Percentiles rank a stretch among this genome's conserved stretches.
phyloP scores from a whole-genome alignment of 37 sponge, comb jelly and placozoan genomes.

The Amphimedon queenslandica region DNA sequence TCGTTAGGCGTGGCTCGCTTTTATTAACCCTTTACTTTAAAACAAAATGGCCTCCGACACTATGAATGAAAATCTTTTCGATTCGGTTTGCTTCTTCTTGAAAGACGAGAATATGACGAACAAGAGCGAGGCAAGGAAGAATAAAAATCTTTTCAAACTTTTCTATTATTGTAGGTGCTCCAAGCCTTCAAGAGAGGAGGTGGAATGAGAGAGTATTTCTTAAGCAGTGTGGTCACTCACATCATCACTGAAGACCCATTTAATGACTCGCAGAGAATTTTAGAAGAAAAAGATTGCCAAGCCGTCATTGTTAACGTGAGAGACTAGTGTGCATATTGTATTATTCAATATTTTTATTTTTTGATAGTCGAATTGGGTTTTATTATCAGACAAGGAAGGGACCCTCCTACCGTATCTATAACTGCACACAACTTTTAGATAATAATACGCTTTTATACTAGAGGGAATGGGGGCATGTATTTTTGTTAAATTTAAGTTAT shows the following conservation, averaged over 20 bases:
- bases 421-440: not conserved
- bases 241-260: conserved; percentile 46
- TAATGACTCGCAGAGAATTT: conserved; percentile 2
- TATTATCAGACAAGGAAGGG: conserved; percentile 62
- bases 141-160: not conserved
- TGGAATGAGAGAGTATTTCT: conserved; percentile 67
- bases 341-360: no score
- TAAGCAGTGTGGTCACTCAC: conserved; percentile 72
- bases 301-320: not conserved
- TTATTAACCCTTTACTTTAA: no score
- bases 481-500: no score
- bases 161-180: conserved; percentile 50
- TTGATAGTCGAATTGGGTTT: conserved; percentile 62
- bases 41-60: not conserved
- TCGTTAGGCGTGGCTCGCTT: no score
- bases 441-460: not conserved
- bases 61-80: not conserved
- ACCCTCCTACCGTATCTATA: conserved; percentile 64
- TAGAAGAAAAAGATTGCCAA: not conserved
- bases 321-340: not conserved
- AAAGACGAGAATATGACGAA: conserved; percentile 11
- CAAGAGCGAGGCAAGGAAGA: conserved; percentile 15
- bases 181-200: conserved; percentile 58
- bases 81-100: conserved; percentile 26
- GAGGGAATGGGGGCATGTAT: no score